These are phyloP conservation scores for Serranus cabrilla DNA, from an alignment of 2,797 vertebrate genomes.

Conservation along the genomic window DNA sequence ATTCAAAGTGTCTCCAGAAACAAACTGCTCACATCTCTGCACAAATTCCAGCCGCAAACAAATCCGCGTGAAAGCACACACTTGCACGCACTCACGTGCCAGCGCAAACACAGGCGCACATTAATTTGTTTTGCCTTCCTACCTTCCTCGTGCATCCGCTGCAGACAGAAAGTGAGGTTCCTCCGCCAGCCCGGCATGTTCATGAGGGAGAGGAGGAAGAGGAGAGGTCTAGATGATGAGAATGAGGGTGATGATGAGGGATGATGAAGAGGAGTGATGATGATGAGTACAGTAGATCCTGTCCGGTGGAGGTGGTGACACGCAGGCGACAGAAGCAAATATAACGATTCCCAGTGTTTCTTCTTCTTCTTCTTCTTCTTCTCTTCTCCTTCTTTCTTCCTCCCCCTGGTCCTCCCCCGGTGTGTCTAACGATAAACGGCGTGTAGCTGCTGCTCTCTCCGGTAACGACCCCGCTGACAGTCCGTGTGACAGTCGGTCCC, in stretches of 20 bases:
- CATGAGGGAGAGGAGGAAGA: constrained; percentile 46
- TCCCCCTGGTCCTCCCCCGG: neutral
- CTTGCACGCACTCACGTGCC: neutral
- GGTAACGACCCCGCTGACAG: constrained; percentile 63
- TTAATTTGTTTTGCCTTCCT: constrained; percentile 71
- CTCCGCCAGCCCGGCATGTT: constrained; percentile 94
- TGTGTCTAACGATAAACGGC: constrained; percentile 22
- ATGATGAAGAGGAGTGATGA: constrained; percentile 39
- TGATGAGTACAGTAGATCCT: constrained; percentile 60
- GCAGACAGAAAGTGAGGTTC: constrained; percentile 94
- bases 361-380: neutral
- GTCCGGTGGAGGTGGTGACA: constrained; percentile 58
- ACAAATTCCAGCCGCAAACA: constrained; percentile 1
- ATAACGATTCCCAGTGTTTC: constrained; percentile 14
- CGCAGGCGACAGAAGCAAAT: constrained; percentile 39
- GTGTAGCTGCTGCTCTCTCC: constrained; percentile 55
- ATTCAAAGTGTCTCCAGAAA: constrained; percentile 51
- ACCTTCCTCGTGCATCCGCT: constrained; percentile 95
- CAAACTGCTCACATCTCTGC: constrained; percentile 39
- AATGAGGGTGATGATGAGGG: constrained; percentile 22
- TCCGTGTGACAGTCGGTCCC: constrained; percentile 74
- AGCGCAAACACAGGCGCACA: constrained; percentile 21
- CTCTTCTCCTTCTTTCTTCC: constrained; percentile 6
- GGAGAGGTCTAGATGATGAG: constrained; percentile 46
- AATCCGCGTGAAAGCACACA: neutral